A percentile compares a stretch with the other conserved stretches of the same genome.
Evolutionary conservation across 1,140 invertebrate genomes (phyloP).

Genomic region (Drosophila pachea): DNA sequence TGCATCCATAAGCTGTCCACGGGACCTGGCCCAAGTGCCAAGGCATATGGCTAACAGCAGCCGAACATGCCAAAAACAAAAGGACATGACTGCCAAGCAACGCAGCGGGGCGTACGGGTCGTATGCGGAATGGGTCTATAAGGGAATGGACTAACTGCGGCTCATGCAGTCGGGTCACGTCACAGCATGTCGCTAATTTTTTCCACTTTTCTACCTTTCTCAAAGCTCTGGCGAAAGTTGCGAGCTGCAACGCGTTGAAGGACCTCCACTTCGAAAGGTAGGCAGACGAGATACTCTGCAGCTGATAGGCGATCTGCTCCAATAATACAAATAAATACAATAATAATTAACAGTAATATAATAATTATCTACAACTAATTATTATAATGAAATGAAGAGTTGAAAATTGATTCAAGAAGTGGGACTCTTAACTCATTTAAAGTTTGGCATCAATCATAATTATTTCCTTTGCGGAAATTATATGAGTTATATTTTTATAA

Average conservation of each 20-base stretch:
- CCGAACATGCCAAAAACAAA: conserved; percentile 21
- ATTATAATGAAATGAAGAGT: too few relatives aligned
- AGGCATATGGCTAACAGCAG: conserved; percentile 47
- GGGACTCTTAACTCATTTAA: too few relatives aligned
- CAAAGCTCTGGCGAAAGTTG: conserved; percentile 48
- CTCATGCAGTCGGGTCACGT: conserved; percentile 67
- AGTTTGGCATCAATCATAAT: too few relatives aligned
- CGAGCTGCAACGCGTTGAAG: conserved; percentile 57
- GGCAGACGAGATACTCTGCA: conserved; percentile 4
- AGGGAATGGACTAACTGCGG: background rate
- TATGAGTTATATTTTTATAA: too few relatives aligned
- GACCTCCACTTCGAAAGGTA: conserved; percentile 2
- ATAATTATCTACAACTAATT: too few relatives aligned
- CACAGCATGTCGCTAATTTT: conserved; percentile 72
- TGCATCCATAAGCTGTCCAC: conserved; percentile 27
- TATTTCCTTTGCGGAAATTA: too few relatives aligned
- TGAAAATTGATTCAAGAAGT: too few relatives aligned
- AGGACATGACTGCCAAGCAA: conserved; percentile 3
- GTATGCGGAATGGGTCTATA: conserved; percentile 10
- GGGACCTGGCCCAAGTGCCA: conserved; percentile 31
- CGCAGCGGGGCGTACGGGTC: background rate
- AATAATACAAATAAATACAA: too few relatives aligned
- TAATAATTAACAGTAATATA: too few relatives aligned
- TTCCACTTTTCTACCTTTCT: conserved; percentile 43
- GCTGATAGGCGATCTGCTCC: too few relatives aligned